Percentiles rank a stretch among this genome's conserved stretches.
phyloP scores from a whole-genome alignment of 2,888 invertebrate species.

The Leuctra nigra region DNA sequence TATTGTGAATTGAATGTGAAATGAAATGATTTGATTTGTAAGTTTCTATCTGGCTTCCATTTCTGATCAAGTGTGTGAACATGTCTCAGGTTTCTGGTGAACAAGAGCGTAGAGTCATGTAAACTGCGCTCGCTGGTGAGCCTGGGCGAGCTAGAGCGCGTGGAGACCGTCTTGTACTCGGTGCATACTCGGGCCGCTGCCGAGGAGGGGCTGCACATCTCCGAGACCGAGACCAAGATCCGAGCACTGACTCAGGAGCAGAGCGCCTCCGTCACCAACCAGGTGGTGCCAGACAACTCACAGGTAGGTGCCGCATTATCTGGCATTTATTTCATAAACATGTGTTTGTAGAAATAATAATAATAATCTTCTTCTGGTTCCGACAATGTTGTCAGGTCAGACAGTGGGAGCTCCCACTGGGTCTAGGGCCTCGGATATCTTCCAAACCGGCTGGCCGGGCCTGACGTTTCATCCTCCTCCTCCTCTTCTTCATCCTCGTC shows the following conservation, averaged over 20 bases:
- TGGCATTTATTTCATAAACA: no score
- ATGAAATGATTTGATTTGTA: not conserved
- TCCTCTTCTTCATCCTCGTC: no score
- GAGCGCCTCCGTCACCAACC: not conserved
- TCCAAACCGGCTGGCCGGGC: no score
- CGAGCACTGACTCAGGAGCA: conserved; percentile 29
- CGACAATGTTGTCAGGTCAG: no score
- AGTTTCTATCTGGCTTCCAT: conserved; percentile 9
- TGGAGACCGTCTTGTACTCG: conserved; percentile 39
- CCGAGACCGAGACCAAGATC: conserved; percentile 36
- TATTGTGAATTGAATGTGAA: not conserved
- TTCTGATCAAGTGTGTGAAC: not conserved
- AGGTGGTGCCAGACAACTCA: not conserved
- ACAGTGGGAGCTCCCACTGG: no score
- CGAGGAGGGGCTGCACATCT: conserved; percentile 38
- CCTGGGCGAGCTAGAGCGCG: conserved; percentile 44
- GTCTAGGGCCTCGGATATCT: no score
- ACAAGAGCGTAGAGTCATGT: conserved; percentile 43
- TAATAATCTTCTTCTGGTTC: no score
- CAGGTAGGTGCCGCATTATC: no score
- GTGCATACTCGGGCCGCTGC: conserved; percentile 39
- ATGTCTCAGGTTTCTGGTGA: conserved; percentile 37
- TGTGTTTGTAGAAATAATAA: no score
- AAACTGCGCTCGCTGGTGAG: conserved; percentile 43
- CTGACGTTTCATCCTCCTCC: no score